Conservation (phyloP, 2,888 invertebrate genomes). For the Bombylius discolor region DNA sequence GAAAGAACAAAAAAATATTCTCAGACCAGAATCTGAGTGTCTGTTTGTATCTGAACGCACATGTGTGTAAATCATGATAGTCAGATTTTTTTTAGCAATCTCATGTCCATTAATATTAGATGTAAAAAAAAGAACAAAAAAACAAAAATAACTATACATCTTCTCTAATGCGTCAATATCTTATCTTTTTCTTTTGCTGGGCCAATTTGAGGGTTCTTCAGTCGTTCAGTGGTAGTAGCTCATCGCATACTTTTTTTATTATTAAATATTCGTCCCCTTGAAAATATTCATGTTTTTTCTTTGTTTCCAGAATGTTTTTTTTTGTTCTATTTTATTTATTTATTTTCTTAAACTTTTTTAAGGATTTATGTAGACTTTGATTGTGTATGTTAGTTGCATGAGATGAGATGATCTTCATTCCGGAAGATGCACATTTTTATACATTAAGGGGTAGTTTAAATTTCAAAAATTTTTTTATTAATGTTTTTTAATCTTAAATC, state of each 20-base stretch:
- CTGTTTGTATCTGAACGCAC: neutral
- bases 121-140: no score
- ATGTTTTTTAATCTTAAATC: no score
- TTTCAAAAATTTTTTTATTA: no score
- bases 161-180: no score
- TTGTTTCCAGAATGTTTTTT: neutral
- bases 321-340: neutral
- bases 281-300: neutral
- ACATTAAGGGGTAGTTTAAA: no score
- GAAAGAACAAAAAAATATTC: neutral
- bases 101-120: no score
- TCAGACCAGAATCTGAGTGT: neutral
- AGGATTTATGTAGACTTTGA: neutral
- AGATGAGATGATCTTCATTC: neutral
- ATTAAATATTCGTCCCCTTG: neutral
- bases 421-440: neutral
- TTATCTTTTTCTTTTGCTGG: no score
- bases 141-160: neutral
- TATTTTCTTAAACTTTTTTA: neutral
- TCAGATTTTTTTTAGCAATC: no score
- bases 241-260: no score
- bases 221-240: no score
- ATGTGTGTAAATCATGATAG: neutral
- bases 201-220: no score
- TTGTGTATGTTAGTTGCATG: neutral